A percentile compares a stretch with the other conserved stretches of the same genome.
These are phyloP conservation scores for Eucera pruinosa DNA, from an alignment of 2,888 invertebrate genomes.

Conservation along the genomic window DNA sequence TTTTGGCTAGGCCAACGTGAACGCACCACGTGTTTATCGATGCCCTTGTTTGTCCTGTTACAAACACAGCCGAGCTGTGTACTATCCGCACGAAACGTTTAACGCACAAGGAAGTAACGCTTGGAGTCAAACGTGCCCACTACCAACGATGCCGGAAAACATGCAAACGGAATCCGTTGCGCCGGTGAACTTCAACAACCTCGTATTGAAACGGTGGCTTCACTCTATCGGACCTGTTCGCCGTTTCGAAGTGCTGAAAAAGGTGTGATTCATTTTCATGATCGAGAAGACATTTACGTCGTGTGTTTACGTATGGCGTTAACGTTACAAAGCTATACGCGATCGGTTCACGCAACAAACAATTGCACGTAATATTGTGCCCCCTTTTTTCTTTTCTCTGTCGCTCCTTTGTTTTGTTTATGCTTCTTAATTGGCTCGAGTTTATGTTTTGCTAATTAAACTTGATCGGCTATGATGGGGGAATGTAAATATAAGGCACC, in stretches of 20 bases:
- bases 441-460: neutral
- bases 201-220: constrained; percentile 61
- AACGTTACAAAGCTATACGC: neutral
- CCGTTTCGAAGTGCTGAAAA: constrained; percentile 53
- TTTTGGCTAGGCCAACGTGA: neutral
- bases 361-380: neutral
- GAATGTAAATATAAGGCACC: constrained; percentile 9
- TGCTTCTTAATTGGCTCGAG: neutral
- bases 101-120: neutral
- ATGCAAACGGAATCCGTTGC: neutral
- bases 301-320: neutral
- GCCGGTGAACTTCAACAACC: constrained; percentile 45
- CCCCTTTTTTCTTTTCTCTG: neutral
- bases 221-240: constrained; percentile 45
- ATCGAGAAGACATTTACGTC: neutral
- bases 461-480: neutral
- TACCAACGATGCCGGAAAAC: constrained; percentile 1
- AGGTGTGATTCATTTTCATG: constrained; percentile 45
- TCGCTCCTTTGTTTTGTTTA: neutral
- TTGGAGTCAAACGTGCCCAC: neutral
- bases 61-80: neutral
- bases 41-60: neutral
- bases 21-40: no score
- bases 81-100: neutral
- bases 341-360: neutral